phyloP scores from a whole-genome alignment of 2,113 vertebrate genomes.

The Arizona elegans region DNA sequence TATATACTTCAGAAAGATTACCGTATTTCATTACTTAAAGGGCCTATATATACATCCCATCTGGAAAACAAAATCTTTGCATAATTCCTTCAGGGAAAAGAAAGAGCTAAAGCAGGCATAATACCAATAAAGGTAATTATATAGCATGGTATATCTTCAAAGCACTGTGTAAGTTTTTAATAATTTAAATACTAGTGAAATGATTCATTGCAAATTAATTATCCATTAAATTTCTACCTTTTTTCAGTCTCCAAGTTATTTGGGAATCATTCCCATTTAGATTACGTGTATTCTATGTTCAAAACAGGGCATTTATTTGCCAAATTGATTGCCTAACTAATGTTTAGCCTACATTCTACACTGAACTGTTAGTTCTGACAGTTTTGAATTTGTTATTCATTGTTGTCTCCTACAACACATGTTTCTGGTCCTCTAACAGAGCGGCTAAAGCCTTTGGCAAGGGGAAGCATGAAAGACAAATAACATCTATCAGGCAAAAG shows the following conservation, averaged over 20 bases:
- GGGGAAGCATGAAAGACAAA: slow-evolving; percentile 19
- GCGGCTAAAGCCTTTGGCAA: slow-evolving; percentile 20
- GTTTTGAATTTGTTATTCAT: slow-evolving; percentile 10
- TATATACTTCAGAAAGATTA: slow-evolving; percentile 24
- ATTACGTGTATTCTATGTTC: neutral
- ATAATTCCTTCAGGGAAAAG: slow-evolving; percentile 12
- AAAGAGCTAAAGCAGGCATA: slow-evolving; percentile 6
- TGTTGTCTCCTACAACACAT: neutral
- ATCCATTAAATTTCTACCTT: neutral
- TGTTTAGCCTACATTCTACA: neutral
- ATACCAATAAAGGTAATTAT: slow-evolving; percentile 15
- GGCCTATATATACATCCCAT: slow-evolving; percentile 2
- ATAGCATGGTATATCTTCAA: slow-evolving; percentile 13
- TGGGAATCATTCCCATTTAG: slow-evolving; percentile 6
- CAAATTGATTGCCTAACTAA: neutral
- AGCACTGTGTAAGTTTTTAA: slow-evolving; percentile 8
- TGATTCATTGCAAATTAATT: slow-evolving; percentile 14
- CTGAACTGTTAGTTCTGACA: slow-evolving; percentile 5
- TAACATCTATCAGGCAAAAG: slow-evolving; percentile 21
- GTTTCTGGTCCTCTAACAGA: slow-evolving; percentile 4
- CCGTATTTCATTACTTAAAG: slow-evolving; percentile 24
- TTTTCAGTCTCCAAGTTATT: slow-evolving; percentile 11
- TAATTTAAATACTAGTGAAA: neutral
- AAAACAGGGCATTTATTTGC: neutral
- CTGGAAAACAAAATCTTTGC: slow-evolving; percentile 10